A percentile compares a stretch with the other conserved stretches of the same genome.
Conservation (phyloP, 2,113 vertebrate genomes). For the Lampris incognitus region DNA sequence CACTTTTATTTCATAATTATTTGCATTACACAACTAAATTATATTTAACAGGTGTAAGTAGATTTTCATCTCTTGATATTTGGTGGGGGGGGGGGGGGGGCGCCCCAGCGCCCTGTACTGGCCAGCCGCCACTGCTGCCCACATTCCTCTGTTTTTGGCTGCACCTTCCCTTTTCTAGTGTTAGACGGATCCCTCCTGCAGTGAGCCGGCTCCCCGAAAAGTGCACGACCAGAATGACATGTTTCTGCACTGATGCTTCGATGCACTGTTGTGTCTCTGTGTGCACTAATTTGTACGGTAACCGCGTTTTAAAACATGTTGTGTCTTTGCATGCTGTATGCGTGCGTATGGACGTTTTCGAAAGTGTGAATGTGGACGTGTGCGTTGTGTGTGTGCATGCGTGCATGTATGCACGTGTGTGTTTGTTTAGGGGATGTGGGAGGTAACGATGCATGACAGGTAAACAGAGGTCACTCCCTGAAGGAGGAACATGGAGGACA, state of each 20-base stretch:
- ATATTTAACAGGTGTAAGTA: too few species aligned
- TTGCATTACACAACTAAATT: too few species aligned
- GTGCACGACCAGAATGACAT: slow-evolving; percentile 38
- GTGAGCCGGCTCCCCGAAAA: background rate
- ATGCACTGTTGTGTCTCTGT: slow-evolving; percentile 59
- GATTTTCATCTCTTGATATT: too few species aligned
- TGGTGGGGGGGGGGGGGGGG: too few species aligned
- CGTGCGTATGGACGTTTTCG: too few species aligned
- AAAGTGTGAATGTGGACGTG: too few species aligned
- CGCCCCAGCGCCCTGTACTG: too few species aligned
- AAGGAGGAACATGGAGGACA: slow-evolving; percentile 57
- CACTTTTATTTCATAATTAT: too few species aligned
- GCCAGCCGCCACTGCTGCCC: too few species aligned
- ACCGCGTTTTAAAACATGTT: too few species aligned
- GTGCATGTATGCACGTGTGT: slow-evolving; percentile 15
- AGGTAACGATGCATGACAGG: slow-evolving; percentile 70
- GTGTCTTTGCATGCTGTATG: too few species aligned
- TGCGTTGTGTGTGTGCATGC: background rate
- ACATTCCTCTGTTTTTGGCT: background rate
- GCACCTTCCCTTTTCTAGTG: background rate
- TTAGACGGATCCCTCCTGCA: background rate
- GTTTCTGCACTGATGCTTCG: slow-evolving; percentile 44
- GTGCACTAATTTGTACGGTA: background rate
- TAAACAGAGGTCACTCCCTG: slow-evolving; percentile 77
- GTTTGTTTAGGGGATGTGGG: slow-evolving; percentile 16